A percentile compares a stretch with the other conserved stretches of the same genome.
Evolutionary conservation across 2,797 vertebrate species (phyloP).

Genomic region (Lerista edwardsae): DNA sequence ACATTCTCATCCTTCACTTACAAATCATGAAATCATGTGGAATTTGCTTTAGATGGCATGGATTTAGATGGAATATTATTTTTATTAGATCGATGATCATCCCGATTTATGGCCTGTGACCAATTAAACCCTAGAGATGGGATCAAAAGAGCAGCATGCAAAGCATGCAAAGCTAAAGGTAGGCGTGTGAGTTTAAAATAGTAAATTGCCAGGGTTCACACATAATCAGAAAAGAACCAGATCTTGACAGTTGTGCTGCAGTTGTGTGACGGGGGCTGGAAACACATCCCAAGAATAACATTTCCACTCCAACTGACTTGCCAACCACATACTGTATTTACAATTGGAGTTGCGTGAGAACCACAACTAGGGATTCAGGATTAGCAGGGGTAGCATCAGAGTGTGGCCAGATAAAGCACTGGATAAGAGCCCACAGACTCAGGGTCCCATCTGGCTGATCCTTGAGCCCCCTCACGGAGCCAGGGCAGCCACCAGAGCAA

Average conservation of each 20-base stretch:
- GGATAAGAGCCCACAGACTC: not conserved
- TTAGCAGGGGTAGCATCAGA: not conserved
- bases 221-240: not conserved
- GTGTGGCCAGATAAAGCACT: not conserved
- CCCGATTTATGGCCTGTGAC: constrained; percentile 63
- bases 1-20: constrained; percentile 58
- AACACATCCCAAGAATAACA: not conserved
- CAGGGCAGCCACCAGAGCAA: not conserved
- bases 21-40: constrained; percentile 4
- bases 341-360: not conserved
- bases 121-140: constrained; percentile 59
- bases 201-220: not conserved
- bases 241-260: not conserved
- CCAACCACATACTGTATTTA: not conserved
- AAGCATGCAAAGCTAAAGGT: constrained; percentile 58
- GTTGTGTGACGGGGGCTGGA: not conserved
- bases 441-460: no score
- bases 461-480: not conserved
- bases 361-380: not conserved
- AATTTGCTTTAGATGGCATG: constrained; percentile 48
- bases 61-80: constrained; percentile 23
- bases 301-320: not conserved
- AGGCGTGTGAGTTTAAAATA: constrained; percentile 27
- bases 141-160: constrained; percentile 63
- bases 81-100: not conserved